A percentile compares a stretch with the other conserved stretches of the same genome.
These are phyloP conservation scores for Allophyes oxyacanthae DNA, from an alignment of 2,888 invertebrate species.

Conservation along the genomic window DNA sequence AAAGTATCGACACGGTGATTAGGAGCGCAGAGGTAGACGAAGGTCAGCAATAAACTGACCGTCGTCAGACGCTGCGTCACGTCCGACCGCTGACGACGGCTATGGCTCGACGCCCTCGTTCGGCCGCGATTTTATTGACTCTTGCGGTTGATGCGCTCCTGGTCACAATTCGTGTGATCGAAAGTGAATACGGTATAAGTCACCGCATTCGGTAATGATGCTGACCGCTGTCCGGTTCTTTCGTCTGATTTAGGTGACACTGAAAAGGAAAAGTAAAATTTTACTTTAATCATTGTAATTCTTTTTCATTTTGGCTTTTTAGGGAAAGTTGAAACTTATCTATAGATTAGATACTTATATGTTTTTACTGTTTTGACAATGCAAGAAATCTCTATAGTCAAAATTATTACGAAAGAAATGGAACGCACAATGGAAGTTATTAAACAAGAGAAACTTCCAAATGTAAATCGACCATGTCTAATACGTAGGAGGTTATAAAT, in stretches of 20 bases:
- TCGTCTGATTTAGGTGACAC: constrained; percentile 11
- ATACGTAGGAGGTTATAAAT: constrained; percentile 80
- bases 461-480: constrained; percentile 65
- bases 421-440: no score
- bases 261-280: constrained; percentile 32
- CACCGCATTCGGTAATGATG: constrained; percentile 48
- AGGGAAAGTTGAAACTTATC: no score
- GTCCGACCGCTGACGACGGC: constrained; percentile 74
- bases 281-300: not conserved
- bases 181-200: constrained; percentile 79
- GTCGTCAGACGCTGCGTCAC: constrained; percentile 86
- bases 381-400: no score
- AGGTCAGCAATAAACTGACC: constrained; percentile 89
- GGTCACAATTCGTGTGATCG: constrained; percentile 80
- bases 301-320: no score
- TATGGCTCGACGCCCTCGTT: constrained; percentile 71
- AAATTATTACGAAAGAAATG: no score
- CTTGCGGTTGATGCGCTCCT: constrained; percentile 83
- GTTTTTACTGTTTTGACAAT: no score
- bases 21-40: constrained; percentile 83
- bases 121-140: constrained; percentile 85
- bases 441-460: constrained; percentile 51
- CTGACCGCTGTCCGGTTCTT: constrained; percentile 36
- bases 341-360: no score
- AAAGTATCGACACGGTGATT: constrained; percentile 76